Base-by-base conservation (phyloP, 2,797 vertebrate genomes). In the Mormyrops boulengeri region DNA sequence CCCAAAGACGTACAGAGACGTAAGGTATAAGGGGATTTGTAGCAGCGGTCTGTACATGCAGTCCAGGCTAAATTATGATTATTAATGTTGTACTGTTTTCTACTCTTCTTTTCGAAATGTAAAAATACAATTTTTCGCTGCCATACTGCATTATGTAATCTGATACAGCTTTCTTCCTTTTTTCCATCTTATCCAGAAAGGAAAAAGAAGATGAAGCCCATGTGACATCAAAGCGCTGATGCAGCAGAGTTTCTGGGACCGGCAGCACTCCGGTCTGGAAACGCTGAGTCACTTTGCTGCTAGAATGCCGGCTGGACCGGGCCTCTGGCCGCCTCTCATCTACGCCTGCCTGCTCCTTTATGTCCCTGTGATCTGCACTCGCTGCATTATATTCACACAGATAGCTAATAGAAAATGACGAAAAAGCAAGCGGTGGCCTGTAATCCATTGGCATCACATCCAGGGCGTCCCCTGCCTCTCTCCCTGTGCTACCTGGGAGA, bases 101-200 rank as follows among this genome's bases (percentile, higher is more conserved):
- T 82, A 82, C 77, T 86, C 4, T 49, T 30, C 47, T 26, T 53
- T 30, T 86, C 2, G 19, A 53, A 30, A 86, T 30, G 82, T 50
- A 85, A 50, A 85, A 85, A 73, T 77, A 14, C 5, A 17, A 19
- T 26, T 53, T 50, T 52, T 53, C 26, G 2, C 84, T 52, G 84
- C 84, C 90, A 93, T 93, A 92, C 77, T 47, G 77, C 77, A 93
- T 93, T 92, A 94, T 92, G 80, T 88, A 57, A 90, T 91, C 89
- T 90, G 90, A 92, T 94, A 90, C 89, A 88, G 47, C 80, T 92
- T 94, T 94, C 92, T 82, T 47, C 77, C 91, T 88, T 92, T 88
- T 92, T 85, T 88, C 88, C 89, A 85, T 85, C 89, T 77, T 90
- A 80, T 92, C 19, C 77, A 82, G 38, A 82, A 82, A 82, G 77